Evolutionary conservation across 2,797 vertebrate genomes (phyloP).

Genomic region (Chromis chromis): DNA sequence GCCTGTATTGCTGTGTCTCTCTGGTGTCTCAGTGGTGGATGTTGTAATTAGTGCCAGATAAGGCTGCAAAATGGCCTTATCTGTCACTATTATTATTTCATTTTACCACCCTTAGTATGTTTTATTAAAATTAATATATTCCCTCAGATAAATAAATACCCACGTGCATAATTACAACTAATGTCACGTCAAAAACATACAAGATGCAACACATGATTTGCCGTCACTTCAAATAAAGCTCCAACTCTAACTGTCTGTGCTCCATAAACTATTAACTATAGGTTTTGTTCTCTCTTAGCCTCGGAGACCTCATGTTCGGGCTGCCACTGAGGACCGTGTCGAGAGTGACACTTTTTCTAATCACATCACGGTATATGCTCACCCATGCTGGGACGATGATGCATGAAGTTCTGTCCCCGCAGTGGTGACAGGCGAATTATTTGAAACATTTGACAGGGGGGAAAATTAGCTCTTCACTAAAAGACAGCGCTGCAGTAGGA

Average conservation of each 20-base stretch:
- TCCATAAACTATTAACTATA: not conserved
- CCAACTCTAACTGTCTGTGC: not conserved
- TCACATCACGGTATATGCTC: conserved; percentile 37
- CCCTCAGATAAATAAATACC: too few relatives aligned
- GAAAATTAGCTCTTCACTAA: conserved; percentile 54
- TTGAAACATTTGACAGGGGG: conserved; percentile 55
- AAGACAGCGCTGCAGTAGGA: conserved; percentile 28
- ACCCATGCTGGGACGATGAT: conserved; percentile 40
- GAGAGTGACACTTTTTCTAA: conserved; percentile 42
- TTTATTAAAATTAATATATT: too few relatives aligned
- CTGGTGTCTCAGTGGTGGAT: too few relatives aligned
- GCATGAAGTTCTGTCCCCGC: conserved; percentile 41
- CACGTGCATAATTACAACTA: not conserved
- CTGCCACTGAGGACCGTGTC: not conserved
- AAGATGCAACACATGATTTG: not conserved
- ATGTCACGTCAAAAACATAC: not conserved
- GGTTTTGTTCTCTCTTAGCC: not conserved
- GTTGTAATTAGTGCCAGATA: too few relatives aligned
- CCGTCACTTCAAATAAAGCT: not conserved
- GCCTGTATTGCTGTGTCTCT: too few relatives aligned
- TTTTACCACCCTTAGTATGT: too few relatives aligned
- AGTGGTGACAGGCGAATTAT: conserved; percentile 31
- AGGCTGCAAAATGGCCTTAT: too few relatives aligned
- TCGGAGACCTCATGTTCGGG: not conserved
- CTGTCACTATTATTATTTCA: too few relatives aligned